Base-by-base conservation (phyloP, 2,113 vertebrate species). In the Burhinus bistriatus region DNA sequence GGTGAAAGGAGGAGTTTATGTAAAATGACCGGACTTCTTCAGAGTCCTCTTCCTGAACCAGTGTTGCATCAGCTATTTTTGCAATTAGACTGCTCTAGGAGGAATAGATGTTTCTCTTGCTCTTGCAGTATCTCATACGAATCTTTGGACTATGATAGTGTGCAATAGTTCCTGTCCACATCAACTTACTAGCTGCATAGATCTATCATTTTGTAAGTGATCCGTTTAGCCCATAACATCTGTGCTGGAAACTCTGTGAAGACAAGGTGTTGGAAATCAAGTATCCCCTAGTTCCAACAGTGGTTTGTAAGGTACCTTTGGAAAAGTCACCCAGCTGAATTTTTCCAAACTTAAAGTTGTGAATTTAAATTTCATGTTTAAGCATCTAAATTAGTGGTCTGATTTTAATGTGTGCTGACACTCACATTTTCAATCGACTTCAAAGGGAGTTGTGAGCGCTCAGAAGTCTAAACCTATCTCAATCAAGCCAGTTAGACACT, bases 401-500 rank as follows among this genome's bases (percentile, higher is more conserved):
- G 92, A 95, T 97, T 97, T 97, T 94, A 95, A 97, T 97, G 94
- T 91, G 83, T 95, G 94, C 92, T 97, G 95, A 96, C 92, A 97
- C 40, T 94, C 88, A 97, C 89, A 92, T 93, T 93, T 96, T 95
- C 92, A 95, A 65, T 92, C 3, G 20, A 96, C 96, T 94, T 97
- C 95, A 97, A 97, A 95, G 91, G 59, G 34, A 97, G 52, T 81
- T 96, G 65, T 82, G 83, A 95, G 86, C 1, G 14, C 96, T 97
- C 97, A 97, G 95, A 97, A 97, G 97, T 97, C 96, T 90, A 97
- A 97, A 97, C 90, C 83, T 97, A 97, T 97, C 95, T 97, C 95
- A 97, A 97, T 96, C 94, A 97, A 93, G 95, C 34, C 90, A 95
- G 83, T 93, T 90, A 97, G 83, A 94, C 80, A 90, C 38, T 90